phyloP scores from a whole-genome alignment of 2,797 vertebrate species.

The Jordanella pulchra region DNA sequence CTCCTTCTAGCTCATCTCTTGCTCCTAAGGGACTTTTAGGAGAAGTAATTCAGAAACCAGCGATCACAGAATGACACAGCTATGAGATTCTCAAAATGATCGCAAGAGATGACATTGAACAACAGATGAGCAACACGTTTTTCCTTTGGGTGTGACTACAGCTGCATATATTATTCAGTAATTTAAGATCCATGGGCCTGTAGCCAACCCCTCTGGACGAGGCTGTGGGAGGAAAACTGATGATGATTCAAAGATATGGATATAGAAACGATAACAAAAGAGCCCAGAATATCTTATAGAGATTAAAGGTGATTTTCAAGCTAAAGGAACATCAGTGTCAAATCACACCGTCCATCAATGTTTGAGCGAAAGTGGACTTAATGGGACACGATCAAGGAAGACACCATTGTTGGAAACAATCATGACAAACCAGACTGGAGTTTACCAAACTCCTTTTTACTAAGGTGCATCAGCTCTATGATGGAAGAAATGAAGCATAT shows the following conservation, averaged over 20 bases:
- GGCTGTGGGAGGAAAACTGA: not conserved
- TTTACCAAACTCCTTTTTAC: too few species aligned
- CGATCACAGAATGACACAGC: too few species aligned
- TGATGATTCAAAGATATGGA: not conserved
- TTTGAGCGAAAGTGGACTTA: not conserved
- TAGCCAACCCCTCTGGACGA: not conserved
- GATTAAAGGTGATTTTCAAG: too few species aligned
- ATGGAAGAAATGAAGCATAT: too few species aligned
- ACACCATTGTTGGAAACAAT: not conserved
- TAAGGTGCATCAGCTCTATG: too few species aligned
- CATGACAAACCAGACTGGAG: too few species aligned
- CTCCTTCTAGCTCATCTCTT: too few species aligned
- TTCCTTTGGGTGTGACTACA: not conserved
- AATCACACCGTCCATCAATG: not conserved
- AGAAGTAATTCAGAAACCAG: too few species aligned
- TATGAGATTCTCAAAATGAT: too few species aligned
- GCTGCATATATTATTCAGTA: not conserved
- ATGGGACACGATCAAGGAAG: not conserved
- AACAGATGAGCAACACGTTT: too few species aligned
- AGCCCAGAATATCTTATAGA: not conserved
- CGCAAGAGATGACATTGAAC: too few species aligned
- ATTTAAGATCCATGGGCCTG: not conserved
- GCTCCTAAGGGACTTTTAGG: too few species aligned
- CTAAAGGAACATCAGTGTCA: not conserved
- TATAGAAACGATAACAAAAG: not conserved